Percentiles rank a stretch among this genome's conserved stretches.
phyloP scores from a whole-genome alignment of 2,113 vertebrate species.

The Cricetomys ansorgei region DNA sequence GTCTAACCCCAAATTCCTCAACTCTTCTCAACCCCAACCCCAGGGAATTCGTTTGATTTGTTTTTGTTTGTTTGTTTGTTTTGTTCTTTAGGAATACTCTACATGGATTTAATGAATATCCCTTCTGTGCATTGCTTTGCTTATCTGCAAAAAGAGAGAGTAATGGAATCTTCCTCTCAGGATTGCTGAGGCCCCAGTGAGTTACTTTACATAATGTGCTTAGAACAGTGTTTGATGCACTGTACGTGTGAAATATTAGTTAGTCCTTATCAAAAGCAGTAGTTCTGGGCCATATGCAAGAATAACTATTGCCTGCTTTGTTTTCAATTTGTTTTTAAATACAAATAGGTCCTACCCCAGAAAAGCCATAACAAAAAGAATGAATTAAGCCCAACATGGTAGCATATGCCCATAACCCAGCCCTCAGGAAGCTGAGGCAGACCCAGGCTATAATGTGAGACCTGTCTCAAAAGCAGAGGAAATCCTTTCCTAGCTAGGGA shows the following conservation, averaged over 20 bases:
- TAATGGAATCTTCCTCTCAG: background rate
- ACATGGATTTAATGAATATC: background rate
- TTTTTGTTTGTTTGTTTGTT: background rate
- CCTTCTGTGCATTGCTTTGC: background rate
- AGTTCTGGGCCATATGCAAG: background rate
- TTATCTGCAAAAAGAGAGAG: background rate
- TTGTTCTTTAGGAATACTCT: background rate
- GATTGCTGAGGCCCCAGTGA: background rate
- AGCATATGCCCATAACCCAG: background rate
- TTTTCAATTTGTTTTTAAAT: conserved; percentile 3
- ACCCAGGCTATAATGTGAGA: background rate
- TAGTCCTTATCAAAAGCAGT: background rate
- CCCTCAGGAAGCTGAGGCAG: background rate
- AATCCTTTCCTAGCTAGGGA: too few relatives aligned
- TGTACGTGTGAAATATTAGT: background rate
- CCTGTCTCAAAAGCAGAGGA: background rate
- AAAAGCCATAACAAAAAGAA: background rate
- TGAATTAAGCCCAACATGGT: background rate
- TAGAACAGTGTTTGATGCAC: background rate
- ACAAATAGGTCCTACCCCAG: background rate
- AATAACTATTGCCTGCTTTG: background rate
- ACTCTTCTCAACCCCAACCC: background rate
- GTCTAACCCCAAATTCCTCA: background rate
- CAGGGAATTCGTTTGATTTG: background rate
- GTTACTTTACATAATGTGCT: background rate